Base-by-base conservation (phyloP, 2,888 invertebrate species). In the Mythimna ferrago region DNA sequence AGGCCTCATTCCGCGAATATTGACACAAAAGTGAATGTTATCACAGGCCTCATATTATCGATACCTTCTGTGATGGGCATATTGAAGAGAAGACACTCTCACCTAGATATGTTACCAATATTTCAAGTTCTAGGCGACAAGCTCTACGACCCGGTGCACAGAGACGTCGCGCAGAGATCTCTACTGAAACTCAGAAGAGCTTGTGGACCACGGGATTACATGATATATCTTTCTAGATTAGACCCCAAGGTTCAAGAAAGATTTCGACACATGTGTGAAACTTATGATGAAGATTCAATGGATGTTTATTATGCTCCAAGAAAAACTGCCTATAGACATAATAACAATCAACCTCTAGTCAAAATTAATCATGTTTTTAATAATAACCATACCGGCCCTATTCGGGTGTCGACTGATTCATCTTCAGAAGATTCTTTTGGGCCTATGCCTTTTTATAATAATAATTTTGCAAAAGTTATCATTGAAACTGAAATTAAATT, bases 401-500 rank as follows among this genome's bases (percentile, higher is more conserved):
- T 93, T n/a, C 89, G 91, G 86, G 83, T 95, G 77, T 89, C 95
- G 78, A 91, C 95, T 76, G 95, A 95, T 71, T 92, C 94, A 6
- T 95, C 95, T 96, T 98, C 96, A 96, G 98, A 96, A 94, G 97
- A 86, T 96, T 98, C 70, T 76, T 98, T 66, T 96, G 86, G 86
- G 2, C 89, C 90, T 57, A 82, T 91, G 78, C 90, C 93, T 61
- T 97, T 93, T 90, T 89, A 94, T 83, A 89, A 91, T 80, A 92
- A 93, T 80, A 93, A 94, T 88, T 97, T 96, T 81, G 97, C 97
- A 41, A 97, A 97, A 91, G 97, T 98, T 0, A 98, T 98, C 63
- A 96, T 98, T 86, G 98, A 98, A 93, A 98, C 98, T 0, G 98
- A 98, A 95, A 98, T 98, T 41, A 97, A 98, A 88, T 97, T 98